Conservation (phyloP, 2,797 vertebrate species). For the Pseudotriccus pelzelni region DNA sequence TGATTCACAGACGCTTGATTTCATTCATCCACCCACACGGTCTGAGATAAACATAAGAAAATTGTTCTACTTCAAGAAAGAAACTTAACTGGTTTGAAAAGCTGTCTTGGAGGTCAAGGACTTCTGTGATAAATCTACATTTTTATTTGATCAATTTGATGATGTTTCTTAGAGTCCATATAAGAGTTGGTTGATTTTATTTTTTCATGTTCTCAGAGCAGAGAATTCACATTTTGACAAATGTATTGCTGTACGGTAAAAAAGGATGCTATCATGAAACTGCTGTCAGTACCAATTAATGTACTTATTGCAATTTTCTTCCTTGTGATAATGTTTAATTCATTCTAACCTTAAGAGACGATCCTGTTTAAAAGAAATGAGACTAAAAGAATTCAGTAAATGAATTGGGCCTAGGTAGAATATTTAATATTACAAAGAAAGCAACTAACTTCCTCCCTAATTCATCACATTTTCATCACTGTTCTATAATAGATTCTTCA, state of each 20-base stretch:
- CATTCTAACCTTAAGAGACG: not conserved
- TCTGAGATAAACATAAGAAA: conserved; percentile 25
- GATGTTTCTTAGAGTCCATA: not conserved
- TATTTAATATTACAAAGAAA: not conserved
- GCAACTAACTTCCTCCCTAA: not conserved
- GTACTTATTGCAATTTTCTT: conserved; percentile 33
- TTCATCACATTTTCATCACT: not conserved
- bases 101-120: conserved; percentile 1
- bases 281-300: conserved; percentile 30
- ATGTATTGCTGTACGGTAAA: not conserved
- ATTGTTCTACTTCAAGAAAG: not conserved
- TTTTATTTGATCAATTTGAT: conserved; percentile 14
- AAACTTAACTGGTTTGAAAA: conserved; percentile 47
- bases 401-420: not conserved
- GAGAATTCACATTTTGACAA: conserved; percentile 17
- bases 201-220: not conserved
- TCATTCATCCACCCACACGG: conserved; percentile 39
- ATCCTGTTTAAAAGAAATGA: not conserved
- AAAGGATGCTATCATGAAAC: not conserved
- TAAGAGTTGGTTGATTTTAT: not conserved
- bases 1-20: conserved; percentile 17
- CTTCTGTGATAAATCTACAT: not conserved
- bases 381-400: not conserved
- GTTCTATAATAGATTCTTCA: not conserved
- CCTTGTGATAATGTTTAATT: conserved; percentile 45